A percentile compares a stretch with the other conserved stretches of the same genome.
These are phyloP conservation scores for Oxystoma pomonae DNA, from an alignment of 2,888 invertebrate genomes.

Conservation along the genomic window DNA sequence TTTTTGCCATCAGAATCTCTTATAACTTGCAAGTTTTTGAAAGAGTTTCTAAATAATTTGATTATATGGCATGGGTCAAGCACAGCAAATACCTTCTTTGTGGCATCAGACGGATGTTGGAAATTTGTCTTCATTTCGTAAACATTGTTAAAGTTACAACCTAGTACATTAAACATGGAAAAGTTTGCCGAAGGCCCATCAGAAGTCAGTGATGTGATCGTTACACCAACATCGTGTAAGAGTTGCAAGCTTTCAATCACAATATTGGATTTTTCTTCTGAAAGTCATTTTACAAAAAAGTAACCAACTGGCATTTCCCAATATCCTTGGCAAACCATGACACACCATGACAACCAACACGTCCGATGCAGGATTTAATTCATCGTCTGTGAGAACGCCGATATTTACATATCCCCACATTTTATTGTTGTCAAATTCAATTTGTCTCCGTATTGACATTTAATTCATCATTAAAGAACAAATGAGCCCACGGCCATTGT, in stretches of 20 bases:
- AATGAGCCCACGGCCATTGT: background rate
- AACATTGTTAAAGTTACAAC: background rate
- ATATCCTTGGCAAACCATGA: background rate
- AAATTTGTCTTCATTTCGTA: background rate
- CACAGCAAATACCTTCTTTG: background rate
- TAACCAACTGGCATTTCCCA: background rate
- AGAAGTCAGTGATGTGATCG: background rate
- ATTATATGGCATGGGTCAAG: background rate
- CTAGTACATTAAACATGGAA: background rate
- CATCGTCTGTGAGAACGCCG: background rate
- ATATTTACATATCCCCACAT: background rate
- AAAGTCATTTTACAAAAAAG: background rate
- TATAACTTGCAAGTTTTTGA: background rate
- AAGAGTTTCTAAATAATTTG: background rate
- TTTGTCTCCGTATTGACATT: background rate
- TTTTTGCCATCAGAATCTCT: background rate
- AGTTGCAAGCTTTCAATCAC: too few species aligned
- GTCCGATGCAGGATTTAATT: background rate
- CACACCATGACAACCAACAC: background rate
- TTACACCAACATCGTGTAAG: background rate
- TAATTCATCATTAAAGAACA: background rate
- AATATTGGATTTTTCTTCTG: too few species aligned
- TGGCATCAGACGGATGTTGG: background rate
- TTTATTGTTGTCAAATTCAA: background rate
- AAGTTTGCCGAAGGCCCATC: background rate